A percentile compares a stretch with the other conserved stretches of the same genome.
Evolutionary conservation across 2,888 invertebrate species (phyloP).

Genomic region (Malthinus flaveolus): DNA sequence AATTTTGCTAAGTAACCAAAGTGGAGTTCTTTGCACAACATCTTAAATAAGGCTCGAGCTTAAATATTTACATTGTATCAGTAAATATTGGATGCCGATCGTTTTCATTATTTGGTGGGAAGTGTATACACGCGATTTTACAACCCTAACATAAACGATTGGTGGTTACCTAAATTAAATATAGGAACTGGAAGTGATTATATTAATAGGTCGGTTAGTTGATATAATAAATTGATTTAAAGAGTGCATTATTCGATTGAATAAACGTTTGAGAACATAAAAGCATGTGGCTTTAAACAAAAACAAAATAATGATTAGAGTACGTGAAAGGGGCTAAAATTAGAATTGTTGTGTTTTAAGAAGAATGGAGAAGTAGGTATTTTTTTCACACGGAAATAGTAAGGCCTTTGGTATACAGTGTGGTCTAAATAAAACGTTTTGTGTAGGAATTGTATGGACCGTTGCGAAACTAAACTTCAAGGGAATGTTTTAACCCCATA

Average conservation of each 20-base stretch:
- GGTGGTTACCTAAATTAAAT: slow-evolving; percentile 18
- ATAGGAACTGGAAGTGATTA: slow-evolving; percentile 21
- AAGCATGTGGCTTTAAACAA: neutral
- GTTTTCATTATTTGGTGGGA: neutral
- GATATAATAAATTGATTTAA: slow-evolving; percentile 3
- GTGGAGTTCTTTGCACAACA: too few species aligned
- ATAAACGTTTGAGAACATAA: neutral
- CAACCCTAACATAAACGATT: slow-evolving; percentile 14
- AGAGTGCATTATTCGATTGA: neutral
- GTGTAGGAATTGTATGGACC: too few species aligned
- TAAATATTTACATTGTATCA: slow-evolving; percentile 1
- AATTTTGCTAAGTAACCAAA: too few species aligned
- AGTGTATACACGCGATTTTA: slow-evolving; percentile 4
- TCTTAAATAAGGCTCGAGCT: neutral
- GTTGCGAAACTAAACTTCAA: too few species aligned
- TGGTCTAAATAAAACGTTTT: too few species aligned
- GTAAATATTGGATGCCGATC: neutral
- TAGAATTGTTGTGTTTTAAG: neutral
- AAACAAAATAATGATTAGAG: neutral
- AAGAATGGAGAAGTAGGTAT: neutral
- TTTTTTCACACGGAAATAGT: too few species aligned
- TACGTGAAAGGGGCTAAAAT: too few species aligned
- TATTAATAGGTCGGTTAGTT: slow-evolving; percentile 10
- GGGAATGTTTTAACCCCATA: too few species aligned
- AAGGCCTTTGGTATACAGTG: too few species aligned